Conservation (phyloP, 2,888 invertebrate genomes). For the Heliconius erato region DNA sequence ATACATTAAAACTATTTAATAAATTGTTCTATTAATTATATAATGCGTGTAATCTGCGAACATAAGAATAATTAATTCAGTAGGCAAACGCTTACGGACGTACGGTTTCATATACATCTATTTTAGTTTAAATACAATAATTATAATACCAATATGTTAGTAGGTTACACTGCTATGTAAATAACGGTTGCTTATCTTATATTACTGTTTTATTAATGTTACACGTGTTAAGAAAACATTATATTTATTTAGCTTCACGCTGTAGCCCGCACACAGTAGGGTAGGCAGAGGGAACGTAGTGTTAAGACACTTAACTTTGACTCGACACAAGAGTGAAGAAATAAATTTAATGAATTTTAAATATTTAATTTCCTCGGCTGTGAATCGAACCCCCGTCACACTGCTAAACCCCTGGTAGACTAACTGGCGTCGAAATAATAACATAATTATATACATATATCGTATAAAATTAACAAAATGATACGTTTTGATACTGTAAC, state of each 20-base stretch:
- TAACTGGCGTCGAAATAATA: too few relatives aligned
- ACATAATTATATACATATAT: neutral
- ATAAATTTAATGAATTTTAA: too few relatives aligned
- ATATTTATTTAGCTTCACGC: neutral
- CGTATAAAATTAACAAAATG: neutral
- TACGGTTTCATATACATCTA: conserved; percentile 24
- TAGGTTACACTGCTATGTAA: conserved; percentile 5
- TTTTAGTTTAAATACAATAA: conserved; percentile 7
- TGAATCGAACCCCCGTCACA: too few relatives aligned
- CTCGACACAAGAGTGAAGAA: too few relatives aligned
- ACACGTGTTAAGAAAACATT: neutral
- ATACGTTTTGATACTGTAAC: neutral
- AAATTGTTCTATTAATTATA: neutral
- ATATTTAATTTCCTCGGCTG: too few relatives aligned
- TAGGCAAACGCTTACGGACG: conserved; percentile 11
- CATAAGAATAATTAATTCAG: conserved; percentile 22
- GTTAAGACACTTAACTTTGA: too few relatives aligned
- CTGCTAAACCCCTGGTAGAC: too few relatives aligned
- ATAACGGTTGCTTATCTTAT: neutral
- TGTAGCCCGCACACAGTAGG: too few relatives aligned
- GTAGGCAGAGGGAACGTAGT: too few relatives aligned
- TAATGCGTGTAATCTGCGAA: neutral
- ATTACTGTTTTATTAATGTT: neutral
- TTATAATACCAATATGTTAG: neutral
- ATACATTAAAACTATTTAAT: neutral